Base-by-base conservation (phyloP, 2,888 invertebrate genomes). In the Watsonalla cultraria region DNA sequence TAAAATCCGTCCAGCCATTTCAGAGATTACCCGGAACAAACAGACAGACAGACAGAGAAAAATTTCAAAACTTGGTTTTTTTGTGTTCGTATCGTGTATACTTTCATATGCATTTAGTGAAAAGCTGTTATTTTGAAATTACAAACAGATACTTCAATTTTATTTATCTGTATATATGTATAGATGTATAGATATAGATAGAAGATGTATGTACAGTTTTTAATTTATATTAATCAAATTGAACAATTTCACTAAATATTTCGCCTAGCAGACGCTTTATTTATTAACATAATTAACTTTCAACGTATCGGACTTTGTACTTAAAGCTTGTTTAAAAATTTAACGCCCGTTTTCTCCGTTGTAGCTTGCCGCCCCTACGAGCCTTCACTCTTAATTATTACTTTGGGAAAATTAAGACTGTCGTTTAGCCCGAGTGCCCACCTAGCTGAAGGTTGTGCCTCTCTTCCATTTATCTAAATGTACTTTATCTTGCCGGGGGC, bases 321-420 rank as follows among this genome's bases (percentile, higher is more conserved):
- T 89, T 87, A 88, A 78, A 74, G 82, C 77, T 80, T 86, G 79
- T 83, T 90, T 90, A 90, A 90, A 90, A 89, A 90, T 90, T 87
- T 86, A 89, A 74, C 83, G 70, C 68, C 80, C 73, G 81, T 78
- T 74, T 74, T 76, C 75, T 70, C 71, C 64, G 72, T 72, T 73
- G 74, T 80, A 80, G 80, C 78, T 72, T 73, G 72, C 73, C 78
- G 78, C 78, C 84, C 82, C 83, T 80, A 76, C 78, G 79, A 82
- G 78, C 82, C 84, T 90, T 90, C 90, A 87, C 87, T 91, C 90
- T 90, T 91, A 90, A 91, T 91, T 91, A 91, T 90, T 90, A 91
- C 91, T 90, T 90, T 89, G 89, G 86, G 84, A 88, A 89, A 91
- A 91, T 91, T 91, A 91, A 91, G 91, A 88, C 80, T 89, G 90